A percentile compares a stretch with the other conserved stretches of the same genome.
phyloP scores from a whole-genome alignment of 2,113 vertebrate genomes.

The Daphoenositta chrysoptera region DNA sequence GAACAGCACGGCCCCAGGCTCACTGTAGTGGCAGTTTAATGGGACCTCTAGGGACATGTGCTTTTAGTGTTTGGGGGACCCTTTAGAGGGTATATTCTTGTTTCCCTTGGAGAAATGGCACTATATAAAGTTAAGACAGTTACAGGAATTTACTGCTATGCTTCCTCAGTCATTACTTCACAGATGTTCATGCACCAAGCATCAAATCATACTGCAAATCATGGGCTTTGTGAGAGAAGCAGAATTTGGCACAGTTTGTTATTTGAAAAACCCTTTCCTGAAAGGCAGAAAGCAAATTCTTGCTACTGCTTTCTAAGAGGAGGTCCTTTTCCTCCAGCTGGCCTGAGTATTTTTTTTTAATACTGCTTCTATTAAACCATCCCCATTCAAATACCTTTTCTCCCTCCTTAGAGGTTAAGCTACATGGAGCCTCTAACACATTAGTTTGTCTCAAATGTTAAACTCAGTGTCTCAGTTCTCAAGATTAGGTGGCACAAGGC shows the following conservation, averaged over 20 bases:
- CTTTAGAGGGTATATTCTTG: slow-evolving; percentile 10
- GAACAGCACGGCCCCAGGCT: neutral
- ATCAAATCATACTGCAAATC: neutral
- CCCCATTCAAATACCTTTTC: neutral
- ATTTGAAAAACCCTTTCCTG: neutral
- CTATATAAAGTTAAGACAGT: slow-evolving; percentile 3
- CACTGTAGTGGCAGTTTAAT: slow-evolving; percentile 25
- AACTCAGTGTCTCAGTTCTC: neutral
- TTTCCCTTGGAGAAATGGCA: slow-evolving; percentile 8
- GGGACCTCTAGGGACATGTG: neutral
- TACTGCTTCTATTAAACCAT: neutral
- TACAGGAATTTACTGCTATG: neutral
- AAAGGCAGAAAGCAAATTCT: neutral
- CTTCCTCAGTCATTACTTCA: neutral
- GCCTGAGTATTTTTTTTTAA: neutral
- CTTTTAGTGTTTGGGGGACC: neutral
- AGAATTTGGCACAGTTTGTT: neutral
- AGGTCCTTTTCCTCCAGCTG: neutral
- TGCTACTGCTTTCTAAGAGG: neutral
- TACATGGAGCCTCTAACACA: neutral
- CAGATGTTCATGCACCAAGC: neutral
- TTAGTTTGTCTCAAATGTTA: neutral
- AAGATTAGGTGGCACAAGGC: slow-evolving; percentile 7
- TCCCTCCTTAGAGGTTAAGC: neutral
- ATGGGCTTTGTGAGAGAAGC: neutral